Percentiles rank a stretch among this genome's conserved stretches.
Conservation (phyloP, 1,140 invertebrate species). For the Drosophila eugracilis region DNA sequence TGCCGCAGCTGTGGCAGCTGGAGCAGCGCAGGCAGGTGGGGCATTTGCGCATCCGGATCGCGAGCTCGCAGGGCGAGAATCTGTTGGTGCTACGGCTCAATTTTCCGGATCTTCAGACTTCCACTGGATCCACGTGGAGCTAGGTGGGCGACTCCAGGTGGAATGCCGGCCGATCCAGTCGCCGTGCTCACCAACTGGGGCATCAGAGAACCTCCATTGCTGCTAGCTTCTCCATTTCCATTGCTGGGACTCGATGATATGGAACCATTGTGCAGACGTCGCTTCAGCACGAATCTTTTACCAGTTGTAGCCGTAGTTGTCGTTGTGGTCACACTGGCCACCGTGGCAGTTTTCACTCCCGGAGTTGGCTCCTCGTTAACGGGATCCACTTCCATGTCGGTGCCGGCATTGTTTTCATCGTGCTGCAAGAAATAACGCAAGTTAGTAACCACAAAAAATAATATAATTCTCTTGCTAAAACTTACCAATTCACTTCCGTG, state of each 20-base stretch:
- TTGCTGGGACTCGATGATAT: constrained; percentile 29
- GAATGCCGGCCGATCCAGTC: not conserved
- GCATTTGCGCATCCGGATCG: constrained; percentile 1
- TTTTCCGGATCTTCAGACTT: constrained; percentile 70
- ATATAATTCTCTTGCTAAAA: not conserved
- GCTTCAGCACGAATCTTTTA: constrained; percentile 68
- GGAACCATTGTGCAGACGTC: constrained; percentile 63
- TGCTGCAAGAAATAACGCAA: constrained; percentile 6
- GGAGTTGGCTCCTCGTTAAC: constrained; percentile 54
- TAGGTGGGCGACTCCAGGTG: constrained; percentile 15
- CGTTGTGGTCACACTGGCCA: constrained; percentile 16
- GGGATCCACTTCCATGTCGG: constrained; percentile 72
- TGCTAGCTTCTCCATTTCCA: constrained; percentile 36
- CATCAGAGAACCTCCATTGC: constrained; percentile 10
- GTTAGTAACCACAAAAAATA: not conserved
- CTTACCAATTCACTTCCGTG: constrained; percentile 59
- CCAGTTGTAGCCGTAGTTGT: constrained; percentile 40
- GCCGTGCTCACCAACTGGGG: constrained; percentile 47
- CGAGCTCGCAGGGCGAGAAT: constrained; percentile 10
- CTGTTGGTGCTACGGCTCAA: constrained; percentile 56
- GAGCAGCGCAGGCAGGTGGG: constrained; percentile 49
- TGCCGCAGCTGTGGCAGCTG: constrained; percentile 50
- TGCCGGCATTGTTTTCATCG: constrained; percentile 58
- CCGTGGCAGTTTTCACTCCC: not conserved
- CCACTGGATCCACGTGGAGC: constrained; percentile 29